Conservation (phyloP, 2,888 invertebrate species). For the Spatulosminthurus flaviceps region DNA sequence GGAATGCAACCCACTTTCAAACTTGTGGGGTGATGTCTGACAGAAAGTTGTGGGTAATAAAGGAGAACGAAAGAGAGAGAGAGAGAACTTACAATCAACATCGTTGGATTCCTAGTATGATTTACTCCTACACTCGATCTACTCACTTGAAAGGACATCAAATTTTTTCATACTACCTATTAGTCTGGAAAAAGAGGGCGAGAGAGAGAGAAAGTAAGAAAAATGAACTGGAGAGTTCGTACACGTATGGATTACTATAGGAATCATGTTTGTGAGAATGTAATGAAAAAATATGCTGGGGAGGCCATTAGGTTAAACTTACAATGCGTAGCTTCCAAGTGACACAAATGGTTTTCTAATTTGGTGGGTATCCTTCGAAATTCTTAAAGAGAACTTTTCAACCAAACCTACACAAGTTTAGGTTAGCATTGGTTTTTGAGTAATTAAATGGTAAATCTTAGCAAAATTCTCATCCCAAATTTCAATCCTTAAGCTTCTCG, state of each 20-base stretch:
- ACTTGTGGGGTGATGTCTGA: neutral
- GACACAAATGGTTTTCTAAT: no score
- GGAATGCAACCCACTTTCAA: neutral
- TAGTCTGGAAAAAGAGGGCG: neutral
- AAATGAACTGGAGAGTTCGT: neutral
- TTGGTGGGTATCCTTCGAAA: no score
- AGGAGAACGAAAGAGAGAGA: no score
- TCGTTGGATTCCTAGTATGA: neutral
- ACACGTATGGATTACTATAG: neutral
- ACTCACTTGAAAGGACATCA: neutral
- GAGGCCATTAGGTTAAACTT: neutral
- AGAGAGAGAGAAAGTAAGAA: neutral
- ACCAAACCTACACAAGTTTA: no score
- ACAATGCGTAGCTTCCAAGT: no score
- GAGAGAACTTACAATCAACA: slow-evolving; percentile 11
- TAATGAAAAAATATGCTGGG: slow-evolving; percentile 67
- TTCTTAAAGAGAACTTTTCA: no score
- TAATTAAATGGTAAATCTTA: no score
- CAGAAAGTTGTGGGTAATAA: slow-evolving; percentile 5
- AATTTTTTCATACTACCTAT: neutral
- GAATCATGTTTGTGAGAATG: slow-evolving; percentile 66
- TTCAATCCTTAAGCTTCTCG: no score
- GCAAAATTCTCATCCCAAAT: no score
- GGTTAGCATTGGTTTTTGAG: no score
- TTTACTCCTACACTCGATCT: slow-evolving; percentile 6